phyloP scores from a whole-genome alignment of 2,888 invertebrate species.

The Agonopterix subpropinquella region DNA sequence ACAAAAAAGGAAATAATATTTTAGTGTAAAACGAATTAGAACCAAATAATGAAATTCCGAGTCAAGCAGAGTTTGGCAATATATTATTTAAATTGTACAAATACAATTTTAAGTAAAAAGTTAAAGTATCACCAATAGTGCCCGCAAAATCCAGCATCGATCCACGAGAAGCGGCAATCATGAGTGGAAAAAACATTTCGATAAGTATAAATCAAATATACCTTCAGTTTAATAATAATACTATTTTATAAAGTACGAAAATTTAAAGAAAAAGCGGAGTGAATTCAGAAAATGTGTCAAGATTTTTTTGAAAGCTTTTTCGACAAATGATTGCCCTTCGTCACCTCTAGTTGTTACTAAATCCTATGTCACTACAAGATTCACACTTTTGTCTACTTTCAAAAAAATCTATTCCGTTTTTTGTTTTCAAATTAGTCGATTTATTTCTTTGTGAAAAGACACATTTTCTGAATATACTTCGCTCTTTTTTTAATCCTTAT shows the following conservation, averaged over 20 bases:
- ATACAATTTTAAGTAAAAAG: conserved; percentile 19
- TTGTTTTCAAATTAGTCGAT: conserved; percentile 60
- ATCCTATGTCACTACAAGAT: conserved; percentile 64
- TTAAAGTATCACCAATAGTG: conserved; percentile 63
- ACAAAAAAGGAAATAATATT: background rate
- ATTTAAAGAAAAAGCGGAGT: conserved; percentile 51
- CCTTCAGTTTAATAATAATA: conserved; percentile 27
- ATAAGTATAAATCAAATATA: conserved; percentile 44
- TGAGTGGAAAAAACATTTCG: conserved; percentile 73
- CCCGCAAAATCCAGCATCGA: conserved; percentile 61
- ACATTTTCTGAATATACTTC: conserved; percentile 86
- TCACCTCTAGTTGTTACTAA: conserved; percentile 34
- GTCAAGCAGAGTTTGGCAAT: conserved; percentile 57
- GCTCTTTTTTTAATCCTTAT: conserved; percentile 29
- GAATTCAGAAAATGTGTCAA: conserved; percentile 84
- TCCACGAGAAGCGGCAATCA: conserved; percentile 76
- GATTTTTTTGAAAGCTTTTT: conserved; percentile 75
- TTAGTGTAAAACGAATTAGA: background rate
- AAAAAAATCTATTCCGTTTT: conserved; percentile 76
- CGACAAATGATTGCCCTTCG: conserved; percentile 69
- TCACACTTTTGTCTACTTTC: conserved; percentile 73
- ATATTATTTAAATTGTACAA: conserved; percentile 17
- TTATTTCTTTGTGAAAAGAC: conserved; percentile 80
- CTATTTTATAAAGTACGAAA: conserved; percentile 19
- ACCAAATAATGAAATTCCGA: conserved; percentile 16